Conservation (phyloP, 2,113 vertebrate species). For the Ptychochromis oligacanthus region DNA sequence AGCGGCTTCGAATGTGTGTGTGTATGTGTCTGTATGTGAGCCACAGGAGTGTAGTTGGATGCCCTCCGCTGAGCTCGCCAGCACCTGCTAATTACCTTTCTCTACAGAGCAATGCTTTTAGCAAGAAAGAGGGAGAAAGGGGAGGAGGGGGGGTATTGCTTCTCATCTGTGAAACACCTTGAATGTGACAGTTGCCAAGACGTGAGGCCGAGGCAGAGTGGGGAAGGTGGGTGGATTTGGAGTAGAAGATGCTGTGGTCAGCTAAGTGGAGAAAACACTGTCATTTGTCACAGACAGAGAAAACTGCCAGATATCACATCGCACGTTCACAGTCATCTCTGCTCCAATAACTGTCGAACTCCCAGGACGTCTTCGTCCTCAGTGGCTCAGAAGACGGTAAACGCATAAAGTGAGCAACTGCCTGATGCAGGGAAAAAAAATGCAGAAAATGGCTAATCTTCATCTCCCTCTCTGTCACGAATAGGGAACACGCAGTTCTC, state of each 20-base stretch:
- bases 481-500: slow-evolving; percentile 65
- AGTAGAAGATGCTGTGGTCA: slow-evolving; percentile 99
- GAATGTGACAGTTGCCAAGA: slow-evolving; percentile 99
- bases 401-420: slow-evolving; percentile 56
- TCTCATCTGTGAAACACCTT: slow-evolving; percentile 99
- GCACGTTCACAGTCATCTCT: slow-evolving; percentile 63
- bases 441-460: slow-evolving; percentile 64
- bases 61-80: slow-evolving; percentile 89
- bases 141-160: slow-evolving; percentile 84
- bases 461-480: slow-evolving; percentile 60
- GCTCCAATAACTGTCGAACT: slow-evolving; percentile 62
- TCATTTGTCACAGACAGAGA: slow-evolving; percentile 79
- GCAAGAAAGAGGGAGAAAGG: slow-evolving; percentile 77
- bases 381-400: slow-evolving; percentile 61
- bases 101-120: slow-evolving; percentile 88
- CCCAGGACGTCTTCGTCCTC: slow-evolving; percentile 67
- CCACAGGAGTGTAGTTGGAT: slow-evolving; percentile 80
- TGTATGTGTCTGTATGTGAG: slow-evolving; percentile 63
- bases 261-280: slow-evolving; percentile 90
- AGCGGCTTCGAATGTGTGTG: slow-evolving; percentile 63
- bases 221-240: slow-evolving; percentile 75
- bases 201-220: slow-evolving; percentile 88
- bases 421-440: slow-evolving; percentile 29
- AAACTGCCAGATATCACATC: slow-evolving; percentile 72
- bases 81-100: slow-evolving; percentile 97